Base-by-base conservation (phyloP, 2,113 vertebrate genomes). In the Gadus chalcogrammus region DNA sequence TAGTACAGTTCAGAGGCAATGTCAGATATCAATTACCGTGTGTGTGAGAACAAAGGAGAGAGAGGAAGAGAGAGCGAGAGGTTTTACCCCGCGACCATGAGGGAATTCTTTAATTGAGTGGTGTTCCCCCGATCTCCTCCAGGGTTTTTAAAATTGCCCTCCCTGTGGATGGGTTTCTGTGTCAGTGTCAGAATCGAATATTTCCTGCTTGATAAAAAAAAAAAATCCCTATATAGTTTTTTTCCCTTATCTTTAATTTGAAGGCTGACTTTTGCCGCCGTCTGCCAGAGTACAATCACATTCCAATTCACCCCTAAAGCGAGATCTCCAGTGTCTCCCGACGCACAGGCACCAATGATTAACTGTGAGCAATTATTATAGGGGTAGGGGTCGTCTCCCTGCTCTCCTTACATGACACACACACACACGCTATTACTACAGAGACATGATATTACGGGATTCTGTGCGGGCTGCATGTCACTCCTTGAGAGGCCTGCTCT, bases 361-460 rank as follows among this genome's bases (percentile, higher is more conserved):
- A 89, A 88, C 85, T 85, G 75, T 87, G 80, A 87, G 83, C 88
- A 84, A 89, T 89, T 88, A 88, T 74, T 74, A 81, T 79, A 64
- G 73, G 82, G 82, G 76, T 78, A 52, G 79, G 73, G 69, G 71
- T 69, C 72, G 64, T 82, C 72, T 80, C 59, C 72, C 65, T 53
- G 76, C 71, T 65, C 74, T 35, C 17, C 74, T 48, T 48, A 64
- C 64, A 74, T 24, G 73, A 85, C 24, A 24, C 24, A 79, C 70
- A 42, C 63, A 65, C 73, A 56, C 53, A 63, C 17, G 64, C 75
- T 80, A 76, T 84, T 85, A 84, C 76, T 71, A 73, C 28, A 0
- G 2, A 27, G 17, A 64, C 70, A 52, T 9, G 2, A 17, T 1
- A n/a, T 48, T 3, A 28, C 42, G 13, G 1, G 6, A 13, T 9